phyloP scores from a whole-genome alignment of 2,888 invertebrate species.

The Napeogenes inachia region DNA sequence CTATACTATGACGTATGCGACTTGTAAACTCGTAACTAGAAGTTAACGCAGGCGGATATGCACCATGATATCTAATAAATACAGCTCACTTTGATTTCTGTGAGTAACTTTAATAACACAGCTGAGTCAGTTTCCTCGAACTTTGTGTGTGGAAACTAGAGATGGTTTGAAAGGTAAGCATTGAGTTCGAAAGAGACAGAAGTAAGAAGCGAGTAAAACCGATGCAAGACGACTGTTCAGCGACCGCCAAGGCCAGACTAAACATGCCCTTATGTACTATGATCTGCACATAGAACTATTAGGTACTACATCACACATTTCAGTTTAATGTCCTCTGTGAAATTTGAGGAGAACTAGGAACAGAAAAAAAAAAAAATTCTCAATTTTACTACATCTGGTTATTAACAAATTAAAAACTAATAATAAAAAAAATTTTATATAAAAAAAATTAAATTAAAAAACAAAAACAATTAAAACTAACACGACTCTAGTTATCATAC shows the following conservation, averaged over 20 bases:
- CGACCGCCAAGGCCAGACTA: constrained; percentile 74
- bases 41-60: constrained; percentile 35
- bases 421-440: too few relatives aligned
- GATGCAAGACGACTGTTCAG: constrained; percentile 54
- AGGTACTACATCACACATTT: constrained; percentile 30
- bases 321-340: constrained; percentile 53
- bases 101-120: constrained; percentile 37
- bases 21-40: constrained; percentile 45
- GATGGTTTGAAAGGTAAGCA: constrained; percentile 54
- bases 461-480: too few relatives aligned
- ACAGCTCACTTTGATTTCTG: constrained; percentile 43
- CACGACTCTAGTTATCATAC: too few relatives aligned
- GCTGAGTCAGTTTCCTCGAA: constrained; percentile 70
- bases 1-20: constrained; percentile 53
- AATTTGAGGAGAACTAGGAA: constrained; percentile 18
- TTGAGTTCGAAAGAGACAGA: constrained; percentile 62
- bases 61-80: constrained; percentile 38
- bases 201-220: constrained; percentile 45
- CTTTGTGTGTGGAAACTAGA: constrained; percentile 67
- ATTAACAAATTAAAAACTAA: too few relatives aligned
- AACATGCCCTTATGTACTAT: constrained; percentile 48
- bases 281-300: constrained; percentile 11
- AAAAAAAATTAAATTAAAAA: too few relatives aligned
- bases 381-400: too few relatives aligned
- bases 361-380: background rate